phyloP scores from a whole-genome alignment of 2,888 invertebrate species.

The Andrena fulva region DNA sequence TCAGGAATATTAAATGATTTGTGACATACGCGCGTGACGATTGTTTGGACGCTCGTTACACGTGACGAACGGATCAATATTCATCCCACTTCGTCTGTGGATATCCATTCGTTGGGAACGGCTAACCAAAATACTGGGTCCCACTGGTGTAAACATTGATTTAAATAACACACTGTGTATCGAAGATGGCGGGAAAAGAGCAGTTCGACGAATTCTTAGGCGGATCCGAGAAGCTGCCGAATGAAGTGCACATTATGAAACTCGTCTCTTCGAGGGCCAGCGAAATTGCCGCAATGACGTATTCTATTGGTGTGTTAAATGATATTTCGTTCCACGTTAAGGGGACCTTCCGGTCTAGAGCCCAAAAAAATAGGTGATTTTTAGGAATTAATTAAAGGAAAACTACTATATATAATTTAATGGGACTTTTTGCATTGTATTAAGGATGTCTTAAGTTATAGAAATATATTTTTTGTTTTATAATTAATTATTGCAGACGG shows the following conservation, averaged over 20 bases:
- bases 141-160: slow-evolving; percentile 39
- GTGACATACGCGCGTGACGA: background rate
- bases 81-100: background rate
- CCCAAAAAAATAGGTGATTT: too few relatives aligned
- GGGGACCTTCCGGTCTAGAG: too few relatives aligned
- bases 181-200: slow-evolving; percentile 74
- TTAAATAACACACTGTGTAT: slow-evolving; percentile 3
- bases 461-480: too few relatives aligned
- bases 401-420: too few relatives aligned
- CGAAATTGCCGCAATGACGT: slow-evolving; percentile 91
- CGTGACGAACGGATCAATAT: background rate
- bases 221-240: slow-evolving; percentile 86
- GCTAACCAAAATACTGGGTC: background rate
- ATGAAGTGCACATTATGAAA: slow-evolving; percentile 87
- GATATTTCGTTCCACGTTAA: background rate
- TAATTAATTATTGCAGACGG: too few relatives aligned
- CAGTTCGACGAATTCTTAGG: slow-evolving; percentile 86
- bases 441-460: too few relatives aligned
- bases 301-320: slow-evolving; percentile 86
- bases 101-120: background rate
- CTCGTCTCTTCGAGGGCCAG: slow-evolving; percentile 89
- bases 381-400: too few relatives aligned
- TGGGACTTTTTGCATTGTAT: too few relatives aligned
- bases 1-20: slow-evolving; percentile 8
- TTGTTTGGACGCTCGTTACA: background rate